Percentiles rank a stretch among this genome's conserved stretches.
phyloP scores from a whole-genome alignment of 2,888 invertebrate species.

The Eristalis intricaria region DNA sequence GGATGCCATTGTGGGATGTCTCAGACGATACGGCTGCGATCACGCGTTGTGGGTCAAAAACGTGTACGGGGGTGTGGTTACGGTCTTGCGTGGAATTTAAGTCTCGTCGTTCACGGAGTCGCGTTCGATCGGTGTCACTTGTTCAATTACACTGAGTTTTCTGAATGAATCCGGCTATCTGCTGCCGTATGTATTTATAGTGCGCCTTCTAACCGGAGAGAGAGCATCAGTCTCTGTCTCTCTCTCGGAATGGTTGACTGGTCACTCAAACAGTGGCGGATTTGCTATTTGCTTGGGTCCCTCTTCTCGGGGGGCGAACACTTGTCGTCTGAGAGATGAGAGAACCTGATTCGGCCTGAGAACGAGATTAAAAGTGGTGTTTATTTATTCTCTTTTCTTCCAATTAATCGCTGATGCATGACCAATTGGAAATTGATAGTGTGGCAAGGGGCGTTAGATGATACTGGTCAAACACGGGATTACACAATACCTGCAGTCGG shows the following conservation, averaged over 20 bases:
- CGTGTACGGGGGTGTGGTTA: background rate
- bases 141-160: slow-evolving; percentile 32
- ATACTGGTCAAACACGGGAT: background rate
- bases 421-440: slow-evolving; percentile 41
- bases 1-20: slow-evolving; percentile 29
- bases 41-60: background rate
- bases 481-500: slow-evolving; percentile 4
- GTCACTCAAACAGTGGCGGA: slow-evolving; percentile 1
- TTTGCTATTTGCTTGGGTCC: background rate
- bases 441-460: background rate
- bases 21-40: background rate
- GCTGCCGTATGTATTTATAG: slow-evolving; percentile 60
- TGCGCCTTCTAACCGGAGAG: slow-evolving; percentile 10
- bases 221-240: background rate
- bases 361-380: slow-evolving; percentile 27
- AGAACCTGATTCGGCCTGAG: background rate
- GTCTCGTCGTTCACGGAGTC: background rate
- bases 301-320: background rate
- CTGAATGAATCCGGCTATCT: slow-evolving; percentile 54
- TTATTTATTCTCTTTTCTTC: slow-evolving; percentile 13
- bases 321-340: background rate
- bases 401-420: slow-evolving; percentile 57
- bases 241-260: slow-evolving; percentile 2
- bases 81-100: background rate
- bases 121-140: slow-evolving; percentile 29